Evolutionary conservation across 2,888 invertebrate species (phyloP).

Genomic region (Pandemis corylana): DNA sequence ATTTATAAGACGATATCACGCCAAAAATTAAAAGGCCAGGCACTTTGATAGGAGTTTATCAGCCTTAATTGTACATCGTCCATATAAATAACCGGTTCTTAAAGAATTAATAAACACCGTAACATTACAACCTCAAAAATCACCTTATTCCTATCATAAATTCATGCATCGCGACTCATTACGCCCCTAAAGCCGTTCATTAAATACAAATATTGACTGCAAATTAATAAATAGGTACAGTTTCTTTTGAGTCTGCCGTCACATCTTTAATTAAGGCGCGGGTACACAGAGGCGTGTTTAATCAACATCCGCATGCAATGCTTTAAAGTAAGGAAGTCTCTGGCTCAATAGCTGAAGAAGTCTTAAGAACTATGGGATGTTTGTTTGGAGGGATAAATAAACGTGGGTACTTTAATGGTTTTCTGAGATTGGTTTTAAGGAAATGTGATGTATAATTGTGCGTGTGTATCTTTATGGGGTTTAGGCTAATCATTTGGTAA

Average conservation of each 20-base stretch:
- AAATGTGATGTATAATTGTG: slow-evolving; percentile 40
- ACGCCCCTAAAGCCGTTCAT: slow-evolving; percentile 30
- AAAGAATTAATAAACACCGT: not conserved
- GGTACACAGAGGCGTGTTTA: slow-evolving; percentile 19
- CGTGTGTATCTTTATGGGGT: not conserved
- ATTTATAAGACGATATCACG: too few species aligned
- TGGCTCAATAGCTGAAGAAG: slow-evolving; percentile 7
- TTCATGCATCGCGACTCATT: slow-evolving; percentile 35
- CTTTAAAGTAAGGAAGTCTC: not conserved
- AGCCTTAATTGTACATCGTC: too few species aligned
- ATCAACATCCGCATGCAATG: slow-evolving; percentile 20
- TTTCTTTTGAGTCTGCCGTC: slow-evolving; percentile 28
- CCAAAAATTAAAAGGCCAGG: too few species aligned
- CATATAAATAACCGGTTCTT: not conserved
- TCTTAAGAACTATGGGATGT: slow-evolving; percentile 53
- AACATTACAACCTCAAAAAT: not conserved
- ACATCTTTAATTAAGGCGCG: slow-evolving; percentile 22
- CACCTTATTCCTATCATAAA: not conserved
- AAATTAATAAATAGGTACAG: slow-evolving; percentile 31
- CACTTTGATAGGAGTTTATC: too few species aligned
- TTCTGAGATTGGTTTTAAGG: slow-evolving; percentile 81
- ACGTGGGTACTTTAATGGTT: slow-evolving; percentile 76
- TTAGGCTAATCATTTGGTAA: not conserved
- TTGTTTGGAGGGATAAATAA: slow-evolving; percentile 73
- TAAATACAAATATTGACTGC: slow-evolving; percentile 27